Conservation (phyloP, 2,797 vertebrate genomes). For the Petrocephalus sullivani region DNA sequence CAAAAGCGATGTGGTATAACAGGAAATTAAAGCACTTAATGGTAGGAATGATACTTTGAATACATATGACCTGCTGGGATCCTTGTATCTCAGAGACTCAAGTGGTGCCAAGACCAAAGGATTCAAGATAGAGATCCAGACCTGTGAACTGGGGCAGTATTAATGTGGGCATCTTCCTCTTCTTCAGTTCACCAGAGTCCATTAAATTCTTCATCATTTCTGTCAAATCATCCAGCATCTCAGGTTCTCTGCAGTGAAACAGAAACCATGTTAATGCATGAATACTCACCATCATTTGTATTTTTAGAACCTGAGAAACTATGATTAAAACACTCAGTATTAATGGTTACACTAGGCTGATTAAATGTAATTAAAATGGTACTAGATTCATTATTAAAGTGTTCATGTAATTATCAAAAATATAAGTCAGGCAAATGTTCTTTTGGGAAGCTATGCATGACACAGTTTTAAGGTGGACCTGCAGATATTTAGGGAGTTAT, state of each 20-base stretch:
- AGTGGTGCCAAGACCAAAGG: background rate
- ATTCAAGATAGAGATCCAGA: background rate
- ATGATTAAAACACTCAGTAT: background rate
- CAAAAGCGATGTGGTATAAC: background rate
- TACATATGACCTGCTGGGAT: background rate
- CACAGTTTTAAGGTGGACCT: background rate
- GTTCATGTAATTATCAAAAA: background rate
- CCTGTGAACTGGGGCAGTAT: background rate
- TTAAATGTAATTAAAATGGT: conserved; percentile 1
- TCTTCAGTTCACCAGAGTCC: background rate
- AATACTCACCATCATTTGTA: background rate
- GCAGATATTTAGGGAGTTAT: background rate
- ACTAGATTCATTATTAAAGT: conserved; percentile 6
- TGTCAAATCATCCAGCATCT: background rate
- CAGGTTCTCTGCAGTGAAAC: background rate
- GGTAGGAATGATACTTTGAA: background rate
- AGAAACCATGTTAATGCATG: background rate
- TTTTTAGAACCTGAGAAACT: conserved; percentile 5
- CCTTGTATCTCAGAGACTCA: background rate
- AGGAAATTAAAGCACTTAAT: background rate
- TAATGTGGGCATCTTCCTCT: background rate
- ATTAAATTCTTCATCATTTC: background rate
- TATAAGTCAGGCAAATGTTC: background rate
- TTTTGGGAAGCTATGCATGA: background rate
- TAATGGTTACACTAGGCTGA: conserved; percentile 2